A percentile compares a stretch with the other conserved stretches of the same genome.
Conservation (phyloP, 2,888 invertebrate species). For the Hirtodrosophila alboralis region DNA sequence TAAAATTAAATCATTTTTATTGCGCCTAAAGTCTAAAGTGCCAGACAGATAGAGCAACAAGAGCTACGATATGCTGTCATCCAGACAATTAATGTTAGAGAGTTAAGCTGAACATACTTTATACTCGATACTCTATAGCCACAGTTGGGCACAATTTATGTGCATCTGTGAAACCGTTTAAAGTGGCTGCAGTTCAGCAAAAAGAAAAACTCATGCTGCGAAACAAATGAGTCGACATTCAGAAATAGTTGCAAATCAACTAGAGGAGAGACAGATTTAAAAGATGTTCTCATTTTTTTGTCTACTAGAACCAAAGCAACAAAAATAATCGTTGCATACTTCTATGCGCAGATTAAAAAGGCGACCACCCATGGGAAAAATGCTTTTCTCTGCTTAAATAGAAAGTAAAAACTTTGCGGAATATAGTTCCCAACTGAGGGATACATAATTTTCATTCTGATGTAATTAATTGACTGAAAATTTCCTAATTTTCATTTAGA, state of each 20-base stretch:
- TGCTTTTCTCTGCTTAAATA: slow-evolving; percentile 13
- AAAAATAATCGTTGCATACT: slow-evolving; percentile 43
- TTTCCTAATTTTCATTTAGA: no score
- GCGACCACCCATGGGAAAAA: slow-evolving; percentile 20
- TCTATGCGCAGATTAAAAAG: slow-evolving; percentile 55
- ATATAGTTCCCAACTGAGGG: no score
- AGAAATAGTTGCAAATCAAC: slow-evolving; percentile 41
- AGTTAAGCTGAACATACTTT: slow-evolving; percentile 49
- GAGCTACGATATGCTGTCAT: slow-evolving; percentile 30
- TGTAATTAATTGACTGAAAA: no score
- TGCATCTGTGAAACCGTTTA: slow-evolving; percentile 40
- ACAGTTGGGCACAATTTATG: slow-evolving; percentile 54
- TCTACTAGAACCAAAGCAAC: slow-evolving; percentile 8
- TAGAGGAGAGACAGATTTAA: slow-evolving; percentile 4
- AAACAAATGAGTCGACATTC: slow-evolving; percentile 17
- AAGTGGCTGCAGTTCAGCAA: slow-evolving; percentile 53
- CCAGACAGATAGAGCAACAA: slow-evolving; percentile 18
- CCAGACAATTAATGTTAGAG: slow-evolving; percentile 60
- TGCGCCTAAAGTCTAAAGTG: slow-evolving; percentile 32
- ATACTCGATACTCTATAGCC: slow-evolving; percentile 36
- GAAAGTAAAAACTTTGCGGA: no score
- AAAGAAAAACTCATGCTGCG: slow-evolving; percentile 52
- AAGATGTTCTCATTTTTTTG: slow-evolving; percentile 19
- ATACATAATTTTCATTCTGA: no score
- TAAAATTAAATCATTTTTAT: slow-evolving; percentile 78